These are phyloP conservation scores for Eurypyga helias DNA, from an alignment of 2,113 vertebrate species.

Conservation along the genomic window DNA sequence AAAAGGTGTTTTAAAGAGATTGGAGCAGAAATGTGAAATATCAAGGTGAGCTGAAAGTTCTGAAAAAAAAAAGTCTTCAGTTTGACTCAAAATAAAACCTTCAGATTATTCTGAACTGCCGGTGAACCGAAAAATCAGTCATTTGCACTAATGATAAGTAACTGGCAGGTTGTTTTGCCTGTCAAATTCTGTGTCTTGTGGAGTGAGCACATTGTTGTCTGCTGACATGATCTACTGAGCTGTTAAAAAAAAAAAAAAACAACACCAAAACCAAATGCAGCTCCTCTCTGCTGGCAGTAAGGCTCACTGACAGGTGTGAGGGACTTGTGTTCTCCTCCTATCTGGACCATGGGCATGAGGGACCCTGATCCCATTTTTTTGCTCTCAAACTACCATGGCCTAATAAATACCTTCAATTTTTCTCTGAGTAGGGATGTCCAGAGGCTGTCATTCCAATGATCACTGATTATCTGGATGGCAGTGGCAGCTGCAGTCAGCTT, in stretches of 20 bases:
- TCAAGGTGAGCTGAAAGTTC: constrained; percentile 46
- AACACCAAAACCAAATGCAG: background rate
- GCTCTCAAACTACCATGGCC: background rate
- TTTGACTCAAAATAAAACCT: constrained; percentile 67
- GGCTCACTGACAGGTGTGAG: background rate
- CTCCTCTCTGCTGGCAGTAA: background rate
- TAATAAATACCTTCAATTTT: background rate
- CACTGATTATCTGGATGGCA: background rate
- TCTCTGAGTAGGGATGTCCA: background rate
- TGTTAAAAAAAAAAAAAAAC: constrained; percentile 18
- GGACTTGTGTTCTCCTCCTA: background rate
- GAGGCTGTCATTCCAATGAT: background rate
- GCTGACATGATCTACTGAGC: constrained; percentile 61
- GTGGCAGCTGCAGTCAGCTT: background rate
- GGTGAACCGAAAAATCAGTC: constrained; percentile 64
- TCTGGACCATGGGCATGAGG: background rate
- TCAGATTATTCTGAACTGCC: constrained; percentile 68
- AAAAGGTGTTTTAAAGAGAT: background rate
- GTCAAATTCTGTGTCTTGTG: constrained; percentile 71
- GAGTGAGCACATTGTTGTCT: constrained; percentile 68
- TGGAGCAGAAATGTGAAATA: background rate
- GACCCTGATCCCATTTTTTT: background rate
- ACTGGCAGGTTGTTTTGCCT: constrained; percentile 72
- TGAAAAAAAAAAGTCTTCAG: background rate
- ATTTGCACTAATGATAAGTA: constrained; percentile 72